phyloP scores from a whole-genome alignment of 2,797 vertebrate genomes.

The Clarias laeviceps region DNA sequence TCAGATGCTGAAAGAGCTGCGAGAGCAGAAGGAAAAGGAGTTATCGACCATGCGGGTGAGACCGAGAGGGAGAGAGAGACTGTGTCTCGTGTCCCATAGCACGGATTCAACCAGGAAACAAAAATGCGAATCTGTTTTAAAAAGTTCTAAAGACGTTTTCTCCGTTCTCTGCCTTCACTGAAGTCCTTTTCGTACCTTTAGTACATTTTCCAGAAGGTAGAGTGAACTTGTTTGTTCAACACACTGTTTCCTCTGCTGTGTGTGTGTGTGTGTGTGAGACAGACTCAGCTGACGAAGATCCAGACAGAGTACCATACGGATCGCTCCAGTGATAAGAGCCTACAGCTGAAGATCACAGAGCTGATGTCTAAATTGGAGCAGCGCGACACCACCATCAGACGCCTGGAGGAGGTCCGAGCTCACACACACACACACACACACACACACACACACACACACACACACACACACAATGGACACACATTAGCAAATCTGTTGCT shows the following conservation, averaged over 20 bases:
- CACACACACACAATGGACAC: not conserved
- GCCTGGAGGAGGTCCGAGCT: slow-evolving; percentile 83
- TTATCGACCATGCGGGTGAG: slow-evolving; percentile 84
- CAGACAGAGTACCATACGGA: slow-evolving; percentile 77
- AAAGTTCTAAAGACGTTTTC: too few species aligned
- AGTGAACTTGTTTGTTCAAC: not conserved
- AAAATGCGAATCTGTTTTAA: not conserved
- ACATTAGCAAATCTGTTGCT: not conserved
- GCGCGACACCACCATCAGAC: slow-evolving; percentile 82
- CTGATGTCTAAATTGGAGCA: slow-evolving; percentile 81
- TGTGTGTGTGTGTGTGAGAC: slow-evolving; percentile 29
- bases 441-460: slow-evolving; percentile 1
- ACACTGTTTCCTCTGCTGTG: not conserved
- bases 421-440: not conserved
- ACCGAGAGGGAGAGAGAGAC: not conserved
- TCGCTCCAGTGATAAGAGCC: slow-evolving; percentile 76
- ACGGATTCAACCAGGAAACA: not conserved
- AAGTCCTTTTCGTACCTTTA: not conserved
- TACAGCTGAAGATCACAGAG: slow-evolving; percentile 85
- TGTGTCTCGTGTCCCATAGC: not conserved
- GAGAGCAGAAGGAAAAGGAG: slow-evolving; percentile 86
- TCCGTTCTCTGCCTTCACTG: not conserved
- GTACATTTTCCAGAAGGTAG: not conserved
- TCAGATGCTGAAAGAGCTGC: slow-evolving; percentile 82
- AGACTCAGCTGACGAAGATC: slow-evolving; percentile 80